These are phyloP conservation scores for Thera obeliscata DNA, from an alignment of 2,888 invertebrate species.

Conservation along the genomic window DNA sequence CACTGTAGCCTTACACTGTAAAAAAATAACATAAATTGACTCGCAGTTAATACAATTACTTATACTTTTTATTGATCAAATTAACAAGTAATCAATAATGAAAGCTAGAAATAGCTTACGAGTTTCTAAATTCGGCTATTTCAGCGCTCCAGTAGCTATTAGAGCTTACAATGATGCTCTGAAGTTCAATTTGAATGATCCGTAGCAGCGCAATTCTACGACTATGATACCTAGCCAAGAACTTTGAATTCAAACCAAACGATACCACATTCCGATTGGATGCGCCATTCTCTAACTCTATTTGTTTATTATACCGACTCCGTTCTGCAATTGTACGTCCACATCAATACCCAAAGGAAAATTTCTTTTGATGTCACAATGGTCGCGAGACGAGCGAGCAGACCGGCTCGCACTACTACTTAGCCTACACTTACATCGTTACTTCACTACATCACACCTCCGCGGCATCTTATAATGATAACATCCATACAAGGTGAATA, in stretches of 20 bases:
- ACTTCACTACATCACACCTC: conserved; percentile 26
- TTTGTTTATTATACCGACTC: conserved; percentile 2
- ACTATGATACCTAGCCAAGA: not conserved
- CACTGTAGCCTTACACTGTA: conserved; percentile 70
- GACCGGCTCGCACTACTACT: conserved; percentile 36
- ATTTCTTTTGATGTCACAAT: not conserved
- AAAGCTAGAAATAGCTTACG: conserved; percentile 1
- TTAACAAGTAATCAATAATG: conserved; percentile 17
- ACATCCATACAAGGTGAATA: conserved; percentile 7
- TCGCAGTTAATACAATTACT: conserved; percentile 45
- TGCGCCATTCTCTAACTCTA: not conserved
- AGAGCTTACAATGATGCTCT: not conserved
- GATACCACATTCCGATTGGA: not conserved
- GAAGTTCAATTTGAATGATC: not conserved
- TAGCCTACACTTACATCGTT: conserved; percentile 11
- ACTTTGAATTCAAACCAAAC: not conserved
- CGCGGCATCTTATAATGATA: conserved; percentile 6
- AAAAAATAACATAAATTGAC: conserved; percentile 51
- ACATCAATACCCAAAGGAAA: not conserved
- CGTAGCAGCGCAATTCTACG: not conserved
- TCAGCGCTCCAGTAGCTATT: not conserved
- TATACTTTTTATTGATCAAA: conserved; percentile 25
- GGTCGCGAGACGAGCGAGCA: conserved; percentile 1
- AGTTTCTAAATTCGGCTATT: not conserved
- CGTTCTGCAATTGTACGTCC: not conserved